phyloP scores from a whole-genome alignment of 2,113 vertebrate species.

The Pygoscelis antarcticus region DNA sequence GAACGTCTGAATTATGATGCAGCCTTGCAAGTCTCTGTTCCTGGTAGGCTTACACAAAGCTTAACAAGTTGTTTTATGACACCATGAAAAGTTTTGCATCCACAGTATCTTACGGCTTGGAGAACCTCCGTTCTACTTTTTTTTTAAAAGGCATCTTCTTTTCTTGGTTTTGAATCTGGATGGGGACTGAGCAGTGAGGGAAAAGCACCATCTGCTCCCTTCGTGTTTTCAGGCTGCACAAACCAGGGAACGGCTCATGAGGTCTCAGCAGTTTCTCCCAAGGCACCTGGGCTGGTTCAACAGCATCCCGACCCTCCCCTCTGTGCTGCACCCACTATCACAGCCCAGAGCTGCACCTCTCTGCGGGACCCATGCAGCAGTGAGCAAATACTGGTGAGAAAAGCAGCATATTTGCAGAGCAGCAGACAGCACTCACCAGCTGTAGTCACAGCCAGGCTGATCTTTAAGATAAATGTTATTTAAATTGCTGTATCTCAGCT shows the following conservation, averaged over 20 bases:
- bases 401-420: background rate
- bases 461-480: constrained; percentile 34
- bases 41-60: background rate
- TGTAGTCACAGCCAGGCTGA: constrained; percentile 16
- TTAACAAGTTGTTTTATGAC: background rate
- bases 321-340: background rate
- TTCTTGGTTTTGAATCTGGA: background rate
- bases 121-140: background rate
- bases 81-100: background rate
- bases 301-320: background rate
- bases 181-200: background rate
- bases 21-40: background rate
- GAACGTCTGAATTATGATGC: background rate
- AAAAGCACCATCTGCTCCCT: background rate
- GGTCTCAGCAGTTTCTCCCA: background rate
- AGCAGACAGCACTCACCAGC: background rate
- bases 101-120: background rate
- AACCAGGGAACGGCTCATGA: background rate
- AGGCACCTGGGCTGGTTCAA: background rate
- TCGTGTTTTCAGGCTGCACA: background rate
- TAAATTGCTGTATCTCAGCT: constrained; percentile 40
- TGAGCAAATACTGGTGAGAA: background rate
- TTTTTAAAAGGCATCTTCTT: background rate
- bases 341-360: background rate
- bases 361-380: fast-evolving